Conservation (phyloP, 2,113 vertebrate species). For the Perccottus glenii region DNA sequence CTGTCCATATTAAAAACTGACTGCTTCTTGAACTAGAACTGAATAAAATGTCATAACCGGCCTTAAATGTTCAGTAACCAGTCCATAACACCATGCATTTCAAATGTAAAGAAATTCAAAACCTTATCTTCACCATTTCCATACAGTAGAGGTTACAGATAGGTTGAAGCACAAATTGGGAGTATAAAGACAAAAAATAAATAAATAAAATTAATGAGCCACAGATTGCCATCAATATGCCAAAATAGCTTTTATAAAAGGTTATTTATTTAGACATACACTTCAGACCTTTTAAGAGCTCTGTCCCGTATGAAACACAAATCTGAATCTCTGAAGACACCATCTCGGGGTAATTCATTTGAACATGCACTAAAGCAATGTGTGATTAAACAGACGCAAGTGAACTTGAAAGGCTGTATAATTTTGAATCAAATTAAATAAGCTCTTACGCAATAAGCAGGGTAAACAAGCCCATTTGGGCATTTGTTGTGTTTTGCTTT, state of each 20-base stretch:
- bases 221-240: neutral
- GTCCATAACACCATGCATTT: too few species aligned
- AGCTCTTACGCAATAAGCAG: constrained; percentile 14
- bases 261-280: neutral
- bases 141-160: neutral
- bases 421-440: constrained; percentile 35
- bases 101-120: too few species aligned
- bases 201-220: too few species aligned
- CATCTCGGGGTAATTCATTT: constrained; percentile 16
- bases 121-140: too few species aligned
- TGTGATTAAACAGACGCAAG: constrained; percentile 3
- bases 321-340: constrained; percentile 5
- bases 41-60: too few species aligned
- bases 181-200: too few species aligned
- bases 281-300: neutral
- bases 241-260: neutral
- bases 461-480: constrained; percentile 10
- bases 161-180: neutral
- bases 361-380: neutral
- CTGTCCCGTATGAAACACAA: constrained; percentile 6
- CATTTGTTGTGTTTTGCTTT: constrained; percentile 21
- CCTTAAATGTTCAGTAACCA: too few species aligned
- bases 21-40: too few species aligned
- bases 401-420: constrained; percentile 24
- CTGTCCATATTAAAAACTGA: too few species aligned